Conservation (phyloP, 2,797 vertebrate genomes). For the Leptoclinus maculatus region DNA sequence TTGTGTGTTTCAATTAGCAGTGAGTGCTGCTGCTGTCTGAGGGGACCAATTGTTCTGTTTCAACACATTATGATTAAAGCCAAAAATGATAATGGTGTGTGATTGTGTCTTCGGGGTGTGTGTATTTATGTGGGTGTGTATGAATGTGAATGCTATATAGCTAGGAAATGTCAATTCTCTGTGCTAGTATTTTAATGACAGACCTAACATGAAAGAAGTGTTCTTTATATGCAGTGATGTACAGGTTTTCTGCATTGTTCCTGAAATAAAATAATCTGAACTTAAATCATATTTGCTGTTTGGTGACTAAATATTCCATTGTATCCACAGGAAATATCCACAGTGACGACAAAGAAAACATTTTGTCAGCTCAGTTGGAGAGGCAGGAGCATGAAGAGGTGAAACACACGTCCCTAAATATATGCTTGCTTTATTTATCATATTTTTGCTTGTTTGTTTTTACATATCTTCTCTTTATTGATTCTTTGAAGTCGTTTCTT, state of each 20-base stretch:
- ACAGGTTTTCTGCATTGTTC: neutral
- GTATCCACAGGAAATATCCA: conserved; percentile 73
- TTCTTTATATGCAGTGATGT: neutral
- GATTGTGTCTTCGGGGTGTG: neutral
- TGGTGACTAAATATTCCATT: neutral
- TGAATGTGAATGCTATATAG: conserved; percentile 20
- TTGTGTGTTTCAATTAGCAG: conserved; percentile 48
- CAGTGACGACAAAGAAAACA: conserved; percentile 84
- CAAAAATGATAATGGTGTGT: neutral
- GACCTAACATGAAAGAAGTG: conserved; percentile 1
- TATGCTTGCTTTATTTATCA: neutral
- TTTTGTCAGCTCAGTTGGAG: conserved; percentile 65
- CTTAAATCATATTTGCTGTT: neutral
- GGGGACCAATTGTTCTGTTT: conserved; percentile 34
- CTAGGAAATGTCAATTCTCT: conserved; percentile 31
- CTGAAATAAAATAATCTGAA: neutral
- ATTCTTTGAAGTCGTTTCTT: conserved; percentile 16
- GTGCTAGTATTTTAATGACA: conserved; percentile 4
- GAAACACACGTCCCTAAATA: conserved; percentile 20
- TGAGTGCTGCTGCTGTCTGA: conserved; percentile 24
- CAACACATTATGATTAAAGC: conserved; percentile 13
- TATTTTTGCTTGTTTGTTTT: neutral
- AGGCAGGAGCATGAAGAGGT: conserved; percentile 61
- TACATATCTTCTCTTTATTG: conserved; percentile 21
- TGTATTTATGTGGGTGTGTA: conserved; percentile 19